Evolutionary conservation across 2,888 invertebrate species (phyloP), one percentile per base, ranked within the genome.

Genomic region (Oscheius sp.): DNA sequence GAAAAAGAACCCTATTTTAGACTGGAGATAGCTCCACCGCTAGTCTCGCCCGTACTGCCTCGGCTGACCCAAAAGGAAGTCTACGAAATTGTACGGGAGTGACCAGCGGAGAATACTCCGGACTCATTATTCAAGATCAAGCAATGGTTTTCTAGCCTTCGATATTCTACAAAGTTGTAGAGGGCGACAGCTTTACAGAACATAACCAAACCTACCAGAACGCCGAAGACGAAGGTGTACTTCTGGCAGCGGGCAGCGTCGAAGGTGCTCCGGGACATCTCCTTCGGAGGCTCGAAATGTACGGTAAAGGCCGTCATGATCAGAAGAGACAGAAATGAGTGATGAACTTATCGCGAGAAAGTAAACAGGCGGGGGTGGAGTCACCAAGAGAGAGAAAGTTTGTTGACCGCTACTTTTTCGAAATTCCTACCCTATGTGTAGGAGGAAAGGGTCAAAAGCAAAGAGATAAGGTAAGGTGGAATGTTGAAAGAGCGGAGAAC

Each of bases 211-310:
- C 76, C 65, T 35, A 78, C 76, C 60, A 72, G 3, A 32, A 74
- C 58, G 1, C 50, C 42, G 35, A 50, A n/a, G 10, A 78, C 59
- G 35, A 76, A 74, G 5, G 42, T 21, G 47, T 53, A 62, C 65
- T 62, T 74, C 57, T 71, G 71, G 58, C 66, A 70, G 13, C 53
- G 51, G 1, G 73, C 70, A n/a, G 59, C 62, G 57, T 76, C 57
- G 35, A 76, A 70, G 4, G 62, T 47, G n/a, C 42, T 13, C 9
- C 62, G 33, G 21, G 51, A 29, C 76, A 76, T 76, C 11, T 74
- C 74, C n/a, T 68, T 68, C 21, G 66, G 66, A n/a, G 33, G 47
- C 21, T 74, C 74, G 68, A 68, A 74, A 37, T 57, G 57, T 50
- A 47, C 51, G 50, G 68, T 37, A 57, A 68, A 53, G 9, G 68